Conservation (phyloP, 2,113 vertebrate genomes). For the Mesitornis unicolor region DNA sequence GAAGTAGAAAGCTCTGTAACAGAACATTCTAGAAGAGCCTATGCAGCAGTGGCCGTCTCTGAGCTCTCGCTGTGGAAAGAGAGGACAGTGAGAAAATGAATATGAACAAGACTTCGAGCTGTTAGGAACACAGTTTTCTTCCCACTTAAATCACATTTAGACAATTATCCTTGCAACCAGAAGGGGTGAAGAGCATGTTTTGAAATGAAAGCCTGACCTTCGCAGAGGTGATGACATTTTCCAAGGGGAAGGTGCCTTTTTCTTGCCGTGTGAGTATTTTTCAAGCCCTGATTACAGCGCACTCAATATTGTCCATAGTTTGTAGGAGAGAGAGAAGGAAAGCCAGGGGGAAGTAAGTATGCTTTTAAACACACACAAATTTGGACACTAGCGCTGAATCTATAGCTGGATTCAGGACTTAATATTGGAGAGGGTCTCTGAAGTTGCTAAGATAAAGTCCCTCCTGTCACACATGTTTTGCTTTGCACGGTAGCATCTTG, state of each 20-base stretch:
- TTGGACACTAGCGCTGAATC: neutral
- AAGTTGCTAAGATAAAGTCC: neutral
- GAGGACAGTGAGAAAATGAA: neutral
- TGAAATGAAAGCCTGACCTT: constrained; percentile 7
- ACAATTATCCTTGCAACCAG: neutral
- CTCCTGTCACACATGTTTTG: neutral
- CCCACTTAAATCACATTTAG: neutral
- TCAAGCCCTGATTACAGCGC: neutral
- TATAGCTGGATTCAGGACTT: neutral
- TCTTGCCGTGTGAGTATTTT: neutral
- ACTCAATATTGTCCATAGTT: neutral
- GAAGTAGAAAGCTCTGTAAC: neutral
- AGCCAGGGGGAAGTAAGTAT: neutral
- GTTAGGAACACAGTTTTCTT: neutral
- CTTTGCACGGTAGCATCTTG: neutral
- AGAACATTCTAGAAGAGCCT: neutral
- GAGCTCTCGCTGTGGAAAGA: neutral
- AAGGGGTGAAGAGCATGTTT: neutral
- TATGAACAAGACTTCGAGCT: neutral
- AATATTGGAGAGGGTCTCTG: neutral
- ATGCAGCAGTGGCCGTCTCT: rapidly evolving
- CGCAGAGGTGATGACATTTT: neutral
- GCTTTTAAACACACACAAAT: neutral
- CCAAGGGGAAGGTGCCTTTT: neutral
- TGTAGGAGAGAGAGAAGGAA: neutral